Percentiles rank a stretch among this genome's conserved stretches.
Conservation (phyloP, 1,140 invertebrate genomes). For the Philotrypesis tridentata region DNA sequence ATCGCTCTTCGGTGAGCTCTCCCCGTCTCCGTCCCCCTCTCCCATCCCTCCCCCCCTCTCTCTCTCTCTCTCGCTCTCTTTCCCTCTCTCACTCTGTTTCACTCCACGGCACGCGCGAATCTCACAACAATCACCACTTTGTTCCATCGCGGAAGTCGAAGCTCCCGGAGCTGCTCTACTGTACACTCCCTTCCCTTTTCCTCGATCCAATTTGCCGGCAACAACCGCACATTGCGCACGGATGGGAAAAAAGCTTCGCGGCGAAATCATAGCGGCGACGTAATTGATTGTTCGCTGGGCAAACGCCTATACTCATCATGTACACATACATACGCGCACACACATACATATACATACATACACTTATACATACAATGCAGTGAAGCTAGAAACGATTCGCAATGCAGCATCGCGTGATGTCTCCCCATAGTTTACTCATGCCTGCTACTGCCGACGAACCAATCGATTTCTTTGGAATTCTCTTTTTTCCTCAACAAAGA, state of each 20-base stretch:
- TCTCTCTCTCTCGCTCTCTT: slow-evolving; percentile 6
- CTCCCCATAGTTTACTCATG: neutral
- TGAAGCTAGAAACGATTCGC: neutral
- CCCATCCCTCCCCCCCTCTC: neutral
- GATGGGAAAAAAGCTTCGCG: neutral
- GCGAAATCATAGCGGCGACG: slow-evolving; percentile 29
- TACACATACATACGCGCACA: too few species aligned
- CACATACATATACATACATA: neutral
- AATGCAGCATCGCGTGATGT: neutral
- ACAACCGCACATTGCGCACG: neutral
- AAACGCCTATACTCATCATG: neutral
- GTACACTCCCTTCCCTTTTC: neutral
- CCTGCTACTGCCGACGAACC: neutral
- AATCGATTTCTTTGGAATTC: neutral
- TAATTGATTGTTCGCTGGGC: slow-evolving; percentile 16
- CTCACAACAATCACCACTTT: slow-evolving; percentile 24
- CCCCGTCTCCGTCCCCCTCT: neutral
- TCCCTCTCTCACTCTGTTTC: neutral
- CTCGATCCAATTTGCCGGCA: slow-evolving; percentile 32
- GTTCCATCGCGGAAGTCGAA: slow-evolving; percentile 26
- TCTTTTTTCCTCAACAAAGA: neutral
- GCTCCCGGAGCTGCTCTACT: neutral
- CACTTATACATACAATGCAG: neutral
- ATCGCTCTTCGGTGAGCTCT: neutral
- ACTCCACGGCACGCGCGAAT: neutral